Conservation (phyloP, 53 echinoderm and acorn worm genomes). For the Holothuria scabra region DNA sequence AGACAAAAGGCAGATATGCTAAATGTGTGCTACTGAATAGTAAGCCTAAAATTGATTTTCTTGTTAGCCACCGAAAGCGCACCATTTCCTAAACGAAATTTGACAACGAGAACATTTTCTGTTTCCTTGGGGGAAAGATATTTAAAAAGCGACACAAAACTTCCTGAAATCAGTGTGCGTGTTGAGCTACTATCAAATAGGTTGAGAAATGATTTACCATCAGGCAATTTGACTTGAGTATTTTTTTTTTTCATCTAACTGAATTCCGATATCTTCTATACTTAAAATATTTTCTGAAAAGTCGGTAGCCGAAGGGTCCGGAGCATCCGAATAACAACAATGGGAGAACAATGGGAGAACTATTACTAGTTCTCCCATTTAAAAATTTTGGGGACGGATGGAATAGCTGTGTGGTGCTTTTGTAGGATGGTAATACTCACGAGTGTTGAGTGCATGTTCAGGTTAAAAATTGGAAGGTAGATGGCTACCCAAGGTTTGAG, state of each 20-base stretch:
- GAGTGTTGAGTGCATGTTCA: no score
- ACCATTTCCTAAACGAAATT: conserved; percentile 29
- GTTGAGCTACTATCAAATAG: no score
- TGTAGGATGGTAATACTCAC: no score
- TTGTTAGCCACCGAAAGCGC: neutral
- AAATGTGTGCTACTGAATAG: conserved; percentile 1
- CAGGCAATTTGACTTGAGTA: neutral
- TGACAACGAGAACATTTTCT: neutral
- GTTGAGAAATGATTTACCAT: no score
- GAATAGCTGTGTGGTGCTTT: no score
- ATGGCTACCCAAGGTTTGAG: no score
- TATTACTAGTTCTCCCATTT: neutral
- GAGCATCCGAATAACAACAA: neutral
- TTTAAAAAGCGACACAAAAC: no score
- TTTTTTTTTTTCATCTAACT: neutral
- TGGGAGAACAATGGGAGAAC: no score
- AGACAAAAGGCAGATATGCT: neutral
- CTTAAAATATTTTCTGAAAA: no score
- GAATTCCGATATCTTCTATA: neutral
- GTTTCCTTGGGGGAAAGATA: neutral
- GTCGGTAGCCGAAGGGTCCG: neutral
- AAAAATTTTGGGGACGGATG: neutral
- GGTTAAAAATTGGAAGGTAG: no score
- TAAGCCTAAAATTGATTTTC: neutral
- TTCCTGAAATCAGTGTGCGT: no score